Evolutionary conservation across 2,888 invertebrate genomes (phyloP).

Genomic region (Chrysolina haemoptera): DNA sequence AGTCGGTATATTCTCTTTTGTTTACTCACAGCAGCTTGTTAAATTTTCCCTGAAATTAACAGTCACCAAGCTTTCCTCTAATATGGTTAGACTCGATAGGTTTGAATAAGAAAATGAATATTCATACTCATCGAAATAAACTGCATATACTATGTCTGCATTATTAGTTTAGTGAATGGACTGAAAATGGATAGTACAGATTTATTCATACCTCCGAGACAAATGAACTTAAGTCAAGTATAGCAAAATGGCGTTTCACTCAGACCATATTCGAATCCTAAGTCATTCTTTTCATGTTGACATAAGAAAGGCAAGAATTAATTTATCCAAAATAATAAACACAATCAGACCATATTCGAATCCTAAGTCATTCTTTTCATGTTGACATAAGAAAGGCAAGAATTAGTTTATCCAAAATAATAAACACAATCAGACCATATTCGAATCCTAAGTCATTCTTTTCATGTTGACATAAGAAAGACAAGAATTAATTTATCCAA

Average conservation of each 20-base stretch:
- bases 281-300: no score
- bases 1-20: conserved; percentile 14
- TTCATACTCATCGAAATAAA: conserved; percentile 4
- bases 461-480: no score
- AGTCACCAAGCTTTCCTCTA: conserved; percentile 20
- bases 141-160: conserved; percentile 8
- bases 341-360: no score
- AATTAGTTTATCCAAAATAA: no score
- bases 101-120: conserved; percentile 14
- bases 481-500: no score
- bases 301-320: no score
- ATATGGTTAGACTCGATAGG: conserved; percentile 12
- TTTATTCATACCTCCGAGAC: not conserved
- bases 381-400: no score
- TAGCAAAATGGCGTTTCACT: not conserved
- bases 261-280: no score
- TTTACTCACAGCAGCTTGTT: conserved; percentile 18
- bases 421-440: no score
- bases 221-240: not conserved
- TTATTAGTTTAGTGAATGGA: not conserved
- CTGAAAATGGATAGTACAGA: not conserved
- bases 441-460: no score
- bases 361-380: no score
- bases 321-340: no score
- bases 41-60: conserved; percentile 21